These are phyloP conservation scores for Lontra canadensis DNA, from an alignment of 2,113 vertebrate genomes.

Conservation along the genomic window DNA sequence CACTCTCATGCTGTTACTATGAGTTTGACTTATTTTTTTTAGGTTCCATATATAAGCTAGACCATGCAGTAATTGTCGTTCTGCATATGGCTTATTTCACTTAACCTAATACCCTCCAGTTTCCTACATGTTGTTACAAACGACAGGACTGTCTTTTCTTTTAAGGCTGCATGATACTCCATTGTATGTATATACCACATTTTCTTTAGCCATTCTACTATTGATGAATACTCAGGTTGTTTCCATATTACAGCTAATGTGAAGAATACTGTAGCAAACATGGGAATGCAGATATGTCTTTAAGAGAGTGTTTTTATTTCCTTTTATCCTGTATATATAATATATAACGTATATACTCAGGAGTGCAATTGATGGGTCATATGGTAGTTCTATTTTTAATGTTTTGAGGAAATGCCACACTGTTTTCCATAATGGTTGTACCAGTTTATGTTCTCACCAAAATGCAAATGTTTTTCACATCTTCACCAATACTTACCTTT, in stretches of 20 bases:
- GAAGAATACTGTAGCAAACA: not conserved
- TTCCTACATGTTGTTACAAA: not conserved
- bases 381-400: not conserved
- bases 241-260: not conserved
- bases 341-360: not conserved
- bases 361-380: not conserved
- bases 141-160: not conserved
- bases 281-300: not conserved
- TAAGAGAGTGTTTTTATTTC: not conserved
- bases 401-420: not conserved
- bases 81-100: not conserved
- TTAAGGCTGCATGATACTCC: not conserved
- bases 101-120: not conserved
- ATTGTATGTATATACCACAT: not conserved
- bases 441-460: not conserved
- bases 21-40: not conserved
- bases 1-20: not conserved
- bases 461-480: not conserved
- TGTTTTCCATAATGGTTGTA: not conserved
- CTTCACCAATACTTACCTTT: not conserved
- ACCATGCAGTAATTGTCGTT: not conserved
- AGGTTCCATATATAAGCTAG: not conserved
- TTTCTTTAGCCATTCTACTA: not conserved
- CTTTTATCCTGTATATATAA: not conserved
- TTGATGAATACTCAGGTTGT: not conserved